Evolutionary conservation across 2,797 vertebrate species (phyloP), one percentile per base, ranked within the genome.

Genomic region (Melopsittacus undulatus): DNA sequence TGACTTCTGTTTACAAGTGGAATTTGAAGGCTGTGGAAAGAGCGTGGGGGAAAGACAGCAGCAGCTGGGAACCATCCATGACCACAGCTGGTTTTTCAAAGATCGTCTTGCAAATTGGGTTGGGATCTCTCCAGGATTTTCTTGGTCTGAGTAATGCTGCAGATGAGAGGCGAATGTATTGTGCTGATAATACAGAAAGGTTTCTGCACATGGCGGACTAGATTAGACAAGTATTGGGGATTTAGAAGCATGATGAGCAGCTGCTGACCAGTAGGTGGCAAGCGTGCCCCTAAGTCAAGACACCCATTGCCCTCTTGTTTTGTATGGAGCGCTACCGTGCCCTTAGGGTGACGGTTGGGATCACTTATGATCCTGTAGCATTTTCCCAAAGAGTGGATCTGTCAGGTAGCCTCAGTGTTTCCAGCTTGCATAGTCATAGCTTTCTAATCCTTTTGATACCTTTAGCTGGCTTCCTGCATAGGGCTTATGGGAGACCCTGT

Each of bases 21-120:
- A 91, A 82, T 89, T 64, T 42, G 87, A 91, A 81, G 63, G 70
- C 57, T 59, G 34, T 40, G 45, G 42, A 66, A 78, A 63, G 45
- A 63, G n/a, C 9, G 20, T 23, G 13, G 34, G 27, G 48, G 15
- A 51, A 51, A 79, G 38, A 45, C 77, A 89, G 45, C 62, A 80
- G 81, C 79, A 86, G 77, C 92, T 95, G 95, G 86, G 70, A 95
- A 12, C 51, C 43, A 48, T 83, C 54, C n/a, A 46, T 57, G 68
- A 34, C 30, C 68, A 43, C 90, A 89, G 78, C 87, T 87, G 89
- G 62, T 85, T 94, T 87, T 93, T 72, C 61, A 46, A 70, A 93
- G 83, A 87, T 85, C n/a, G 57, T 76, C 64, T 79, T 79, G 72
- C 72, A 74, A 23, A 70, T 18, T 43, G 38, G 36, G 32, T 13